Base-by-base conservation (phyloP, 2,113 vertebrate genomes). In the Forbesichthys papilliferus region DNA sequence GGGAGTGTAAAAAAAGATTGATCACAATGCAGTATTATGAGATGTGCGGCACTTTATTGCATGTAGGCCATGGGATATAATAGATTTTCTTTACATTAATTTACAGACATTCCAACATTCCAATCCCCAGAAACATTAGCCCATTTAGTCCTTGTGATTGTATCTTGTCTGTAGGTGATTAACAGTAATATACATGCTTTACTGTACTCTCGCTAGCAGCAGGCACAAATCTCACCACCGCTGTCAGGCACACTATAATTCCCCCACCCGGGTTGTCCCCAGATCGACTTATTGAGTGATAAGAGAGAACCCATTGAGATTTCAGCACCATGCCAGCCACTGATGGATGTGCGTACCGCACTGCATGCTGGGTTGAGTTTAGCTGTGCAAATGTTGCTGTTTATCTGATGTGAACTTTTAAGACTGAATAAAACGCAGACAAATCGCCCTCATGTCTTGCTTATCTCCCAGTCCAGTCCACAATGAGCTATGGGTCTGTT, bases 221-320 rank as follows among this genome's bases (percentile, higher is more conserved):
- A 4, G 27, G 18, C 53, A 5, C 14, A 60, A 33, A 48, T 48
- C 16, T 61, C 63, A 59, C 64, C 46, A 66, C 27, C 27, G 27
- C 60, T 74, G 61, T 84, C 77, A 68, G 67, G 66, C 5, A 20
- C 77, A 84, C 78, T 75, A 14, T 14, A 75, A 67, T 62, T 54
- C 52, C 67, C 60, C n/a, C n/a, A 12, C 27, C 48, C 27, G 33
- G 47, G 51, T 57, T 66, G 67, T 49, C 13, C 33, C 14, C 61
- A 53, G 63, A 81, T 88, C 62, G 1, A 86, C 60, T 82, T 87
- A 86, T 82, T 69, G 83, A 85, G 51, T 53, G 63, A 79, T 61
- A 68, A 75, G 49, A 77, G 66, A 72, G 77, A 61, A 49, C 57
- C 65, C 62, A 69, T 66, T 67, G 72, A 14, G 49, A 68, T 81